phyloP scores from a whole-genome alignment of 1,140 invertebrate species.

The Cotesia typhae region DNA sequence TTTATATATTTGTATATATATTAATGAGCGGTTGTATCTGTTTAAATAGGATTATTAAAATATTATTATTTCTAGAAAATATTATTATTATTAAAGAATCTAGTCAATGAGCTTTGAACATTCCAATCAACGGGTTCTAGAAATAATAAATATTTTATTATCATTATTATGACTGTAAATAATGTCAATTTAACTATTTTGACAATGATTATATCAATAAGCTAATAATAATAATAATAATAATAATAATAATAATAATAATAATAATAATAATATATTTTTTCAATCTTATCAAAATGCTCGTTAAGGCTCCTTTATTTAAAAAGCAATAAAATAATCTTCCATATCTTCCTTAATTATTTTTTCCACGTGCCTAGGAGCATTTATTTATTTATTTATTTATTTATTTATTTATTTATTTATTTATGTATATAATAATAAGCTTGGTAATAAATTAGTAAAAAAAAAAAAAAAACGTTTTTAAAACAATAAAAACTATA shows the following conservation, averaged over 20 bases:
- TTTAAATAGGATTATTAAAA: no score
- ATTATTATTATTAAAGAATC: no score
- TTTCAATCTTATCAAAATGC: constrained; percentile 22
- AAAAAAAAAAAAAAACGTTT: background rate
- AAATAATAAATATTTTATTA: no score
- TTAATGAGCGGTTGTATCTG: constrained; percentile 13
- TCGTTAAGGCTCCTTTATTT: constrained; percentile 13
- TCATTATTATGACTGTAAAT: constrained; percentile 22
- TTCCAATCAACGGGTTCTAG: no score
- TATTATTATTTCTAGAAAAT: no score
- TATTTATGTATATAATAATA: background rate
- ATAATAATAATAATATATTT: constrained; percentile 10
- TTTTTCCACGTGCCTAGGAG: constrained; percentile 1
- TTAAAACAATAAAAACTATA: background rate
- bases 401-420: constrained; percentile 8
- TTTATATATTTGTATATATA: constrained; percentile 6
- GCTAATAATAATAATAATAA: constrained; percentile 1
- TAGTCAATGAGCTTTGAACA: no score
- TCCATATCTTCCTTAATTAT: background rate
- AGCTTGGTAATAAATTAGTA: background rate
- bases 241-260: background rate
- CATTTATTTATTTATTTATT: background rate
- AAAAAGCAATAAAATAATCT: background rate
- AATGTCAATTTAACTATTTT: constrained; percentile 12
- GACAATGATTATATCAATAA: constrained; percentile 20